Percentiles rank a stretch among this genome's conserved stretches.
phyloP scores from a whole-genome alignment of 2,888 invertebrate species.

The Ormyrus labotus region DNA sequence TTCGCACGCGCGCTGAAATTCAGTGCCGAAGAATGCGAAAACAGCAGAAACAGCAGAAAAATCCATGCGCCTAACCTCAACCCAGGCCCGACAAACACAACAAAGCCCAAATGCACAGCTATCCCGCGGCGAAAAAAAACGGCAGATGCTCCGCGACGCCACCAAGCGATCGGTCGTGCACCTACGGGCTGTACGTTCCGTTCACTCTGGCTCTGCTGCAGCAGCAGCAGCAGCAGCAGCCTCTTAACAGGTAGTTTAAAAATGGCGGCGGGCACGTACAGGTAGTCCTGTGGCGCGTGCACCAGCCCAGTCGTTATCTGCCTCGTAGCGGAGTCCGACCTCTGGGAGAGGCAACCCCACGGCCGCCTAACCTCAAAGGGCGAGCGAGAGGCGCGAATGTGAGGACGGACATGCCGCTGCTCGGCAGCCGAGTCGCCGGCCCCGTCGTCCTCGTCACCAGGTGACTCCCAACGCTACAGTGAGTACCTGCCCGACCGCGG shows the following conservation, averaged over 20 bases:
- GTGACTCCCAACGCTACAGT: slow-evolving; percentile 16
- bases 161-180: slow-evolving; percentile 19
- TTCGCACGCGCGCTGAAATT: too few relatives aligned
- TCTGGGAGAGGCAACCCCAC: neutral
- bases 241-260: slow-evolving; percentile 72
- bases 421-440: neutral
- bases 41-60: too few relatives aligned
- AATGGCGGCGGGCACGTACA: slow-evolving; percentile 72
- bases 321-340: too few relatives aligned
- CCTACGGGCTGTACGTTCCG: slow-evolving; percentile 6
- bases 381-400: neutral
- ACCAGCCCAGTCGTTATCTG: slow-evolving; percentile 37
- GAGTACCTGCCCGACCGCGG: neutral
- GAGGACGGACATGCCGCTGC: slow-evolving; percentile 4
- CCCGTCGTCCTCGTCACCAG: slow-evolving; percentile 2
- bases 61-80: too few relatives aligned
- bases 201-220: neutral
- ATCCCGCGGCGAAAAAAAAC: too few relatives aligned
- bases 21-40: too few relatives aligned
- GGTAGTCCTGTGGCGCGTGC: slow-evolving; percentile 56
- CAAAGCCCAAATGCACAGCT: too few relatives aligned
- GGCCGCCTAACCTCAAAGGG: slow-evolving; percentile 27
- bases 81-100: neutral
- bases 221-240: neutral
- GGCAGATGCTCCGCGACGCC: slow-evolving; percentile 31